Base-by-base conservation (phyloP, 1,140 invertebrate genomes). In the Mactra quadrangularis region DNA sequence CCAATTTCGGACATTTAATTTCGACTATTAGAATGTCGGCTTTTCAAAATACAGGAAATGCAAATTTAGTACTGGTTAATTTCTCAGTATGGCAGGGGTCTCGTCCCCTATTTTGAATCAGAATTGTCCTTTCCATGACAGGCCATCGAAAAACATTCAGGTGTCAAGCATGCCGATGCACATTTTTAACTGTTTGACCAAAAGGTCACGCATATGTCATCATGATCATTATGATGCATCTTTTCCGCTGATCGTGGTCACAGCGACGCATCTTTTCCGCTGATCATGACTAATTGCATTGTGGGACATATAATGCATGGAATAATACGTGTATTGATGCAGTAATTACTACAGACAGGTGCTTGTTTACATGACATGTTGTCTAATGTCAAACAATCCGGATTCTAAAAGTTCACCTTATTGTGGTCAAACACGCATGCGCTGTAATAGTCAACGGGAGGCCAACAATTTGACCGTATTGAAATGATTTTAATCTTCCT, bases 101-200 rank as follows among this genome's bases (percentile, higher is more conserved):
- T 41, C 22, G 45, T 68, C 35, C 22, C 22, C 41, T 68, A 50
- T 68, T 50, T 68, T 41, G 6, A 41, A 41, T 41, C 38, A 7
- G 38, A n/a, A 68, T 68, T 25, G 64, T 31, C 64, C 41, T 45
- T 50, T 47, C 31, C 47, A 41, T 68, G 38, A 27, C 22, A 41
- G 6, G 6, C 64, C 45, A 27, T 47, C 64, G n/a, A 17, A 9
- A 45, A n/a, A 27, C 13, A 11, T 25, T 29, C 64, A 68, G 41
- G 64, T 68, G 64, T 68, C 64, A 68, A 31, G 64, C 64, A 68
- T 68, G 64, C 64, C 64, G 64, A 68, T 68, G 64, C 64, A 68
- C 64, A 25, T 50, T 68, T 17, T 29, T 25, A 68, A 68, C 64
- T n/a, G 64, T 68, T 68, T 68, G 64, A 68, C 64, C 64, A 27